Conservation (phyloP, 92 coral and sea anemone genomes). For the Ricordea florida region DNA sequence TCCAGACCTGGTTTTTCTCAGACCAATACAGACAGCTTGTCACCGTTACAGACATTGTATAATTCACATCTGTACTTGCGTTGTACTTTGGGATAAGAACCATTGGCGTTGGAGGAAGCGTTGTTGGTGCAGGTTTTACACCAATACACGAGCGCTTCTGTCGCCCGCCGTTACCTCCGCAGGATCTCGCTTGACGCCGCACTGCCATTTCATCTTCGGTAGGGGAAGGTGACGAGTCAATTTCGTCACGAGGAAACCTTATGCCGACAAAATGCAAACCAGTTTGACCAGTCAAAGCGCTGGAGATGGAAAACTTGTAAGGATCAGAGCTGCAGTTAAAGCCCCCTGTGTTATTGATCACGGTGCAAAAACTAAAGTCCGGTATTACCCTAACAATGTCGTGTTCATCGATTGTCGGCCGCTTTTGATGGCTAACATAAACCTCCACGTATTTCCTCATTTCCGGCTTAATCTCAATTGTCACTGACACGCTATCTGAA, state of each 20-base stretch:
- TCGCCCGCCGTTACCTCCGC: slow-evolving; percentile 73
- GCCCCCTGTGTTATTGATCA: slow-evolving; percentile 3
- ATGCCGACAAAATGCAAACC: slow-evolving; percentile 84
- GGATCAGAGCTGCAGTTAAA: slow-evolving; percentile 71
- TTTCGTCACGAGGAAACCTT: slow-evolving; percentile 30
- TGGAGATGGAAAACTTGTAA: slow-evolving; percentile 51
- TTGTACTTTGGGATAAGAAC: slow-evolving; percentile 73
- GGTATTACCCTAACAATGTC: slow-evolving; percentile 57
- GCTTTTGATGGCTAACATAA: slow-evolving; percentile 33
- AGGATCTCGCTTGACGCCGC: slow-evolving; percentile 52
- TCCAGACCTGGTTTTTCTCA: slow-evolving; percentile 73
- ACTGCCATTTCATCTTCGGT: slow-evolving; percentile 1
- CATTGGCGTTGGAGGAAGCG: slow-evolving; percentile 76
- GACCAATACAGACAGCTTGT: slow-evolving; percentile 85
- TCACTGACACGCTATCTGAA: slow-evolving; percentile 44
- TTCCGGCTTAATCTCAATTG: slow-evolving; percentile 52
- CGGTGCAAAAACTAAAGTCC: slow-evolving; percentile 53
- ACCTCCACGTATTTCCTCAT: slow-evolving; percentile 54
- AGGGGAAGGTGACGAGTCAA: slow-evolving; percentile 1
- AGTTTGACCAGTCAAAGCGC: slow-evolving; percentile 68
- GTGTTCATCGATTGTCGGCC: slow-evolving; percentile 61
- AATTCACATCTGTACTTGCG: slow-evolving; percentile 77
- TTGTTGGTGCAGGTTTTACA: slow-evolving; percentile 85
- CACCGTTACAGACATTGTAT: slow-evolving; percentile 79
- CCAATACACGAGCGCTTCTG: slow-evolving; percentile 85